phyloP scores from a whole-genome alignment of 1,140 invertebrate species.

The Drosophila santomea region DNA sequence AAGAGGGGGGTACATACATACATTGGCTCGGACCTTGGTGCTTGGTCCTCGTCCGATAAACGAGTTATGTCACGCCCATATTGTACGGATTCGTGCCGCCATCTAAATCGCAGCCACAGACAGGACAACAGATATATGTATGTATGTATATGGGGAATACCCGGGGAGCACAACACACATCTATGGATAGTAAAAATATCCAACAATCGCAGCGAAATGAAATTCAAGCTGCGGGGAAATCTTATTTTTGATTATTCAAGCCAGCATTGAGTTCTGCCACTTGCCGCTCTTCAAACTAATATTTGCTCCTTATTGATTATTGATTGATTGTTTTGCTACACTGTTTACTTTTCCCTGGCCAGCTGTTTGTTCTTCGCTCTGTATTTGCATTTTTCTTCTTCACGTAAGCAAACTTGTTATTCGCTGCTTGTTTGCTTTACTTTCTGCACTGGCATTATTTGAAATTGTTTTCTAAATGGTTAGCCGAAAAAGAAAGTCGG shows the following conservation, averaged over 20 bases:
- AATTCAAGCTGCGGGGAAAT: slow-evolving; percentile 26
- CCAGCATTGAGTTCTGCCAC: slow-evolving; percentile 9
- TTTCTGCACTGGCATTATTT: slow-evolving; percentile 58
- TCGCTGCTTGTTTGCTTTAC: slow-evolving; percentile 49
- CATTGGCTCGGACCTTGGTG: slow-evolving; percentile 1
- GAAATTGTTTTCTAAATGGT: slow-evolving; percentile 71
- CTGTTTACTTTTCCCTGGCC: slow-evolving; percentile 34
- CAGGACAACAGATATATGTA: background rate
- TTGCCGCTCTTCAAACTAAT: slow-evolving; percentile 34
- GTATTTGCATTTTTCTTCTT: slow-evolving; percentile 43
- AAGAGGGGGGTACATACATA: slow-evolving; percentile 1
- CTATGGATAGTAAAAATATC: background rate
- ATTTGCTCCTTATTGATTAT: slow-evolving; percentile 47
- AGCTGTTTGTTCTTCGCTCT: slow-evolving; percentile 33
- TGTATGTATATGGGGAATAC: background rate
- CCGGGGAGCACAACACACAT: background rate
- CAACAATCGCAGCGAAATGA: slow-evolving; percentile 33
- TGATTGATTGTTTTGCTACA: slow-evolving; percentile 48
- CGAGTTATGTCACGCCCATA: slow-evolving; percentile 42
- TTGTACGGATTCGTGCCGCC: background rate
- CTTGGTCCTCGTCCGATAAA: slow-evolving; percentile 21
- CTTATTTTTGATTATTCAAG: slow-evolving; percentile 36
- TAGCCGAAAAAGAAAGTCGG: slow-evolving; percentile 37
- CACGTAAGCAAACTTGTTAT: slow-evolving; percentile 41
- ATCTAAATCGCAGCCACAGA: slow-evolving; percentile 6